A percentile compares a stretch with the other conserved stretches of the same genome.
Conservation (phyloP, 2,113 vertebrate genomes). For the Cyanoderma ruficeps region DNA sequence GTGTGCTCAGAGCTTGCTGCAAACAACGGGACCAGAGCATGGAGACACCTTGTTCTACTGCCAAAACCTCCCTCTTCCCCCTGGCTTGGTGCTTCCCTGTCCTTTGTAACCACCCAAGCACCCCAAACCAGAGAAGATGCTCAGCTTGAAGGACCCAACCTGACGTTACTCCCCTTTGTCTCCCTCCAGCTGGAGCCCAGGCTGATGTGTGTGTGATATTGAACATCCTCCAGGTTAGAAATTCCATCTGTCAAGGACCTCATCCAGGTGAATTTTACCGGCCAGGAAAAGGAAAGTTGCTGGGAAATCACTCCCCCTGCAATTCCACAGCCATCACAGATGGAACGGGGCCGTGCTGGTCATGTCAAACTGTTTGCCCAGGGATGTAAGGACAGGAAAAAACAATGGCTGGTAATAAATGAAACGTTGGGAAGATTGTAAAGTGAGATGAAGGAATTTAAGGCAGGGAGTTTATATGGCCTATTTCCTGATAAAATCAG, state of each 20-base stretch:
- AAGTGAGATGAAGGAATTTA: slow-evolving; percentile 3
- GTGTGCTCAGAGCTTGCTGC: neutral
- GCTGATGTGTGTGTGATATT: neutral
- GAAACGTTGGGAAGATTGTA: neutral
- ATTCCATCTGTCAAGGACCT: neutral
- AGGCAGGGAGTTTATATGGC: slow-evolving; percentile 7
- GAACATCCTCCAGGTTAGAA: neutral
- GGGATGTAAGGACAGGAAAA: slow-evolving; percentile 1
- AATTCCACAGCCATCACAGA: neutral
- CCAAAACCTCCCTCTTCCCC: neutral
- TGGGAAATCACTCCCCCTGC: neutral
- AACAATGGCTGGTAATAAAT: neutral
- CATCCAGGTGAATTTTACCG: neutral
- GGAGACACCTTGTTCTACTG: neutral
- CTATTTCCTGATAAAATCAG: slow-evolving; percentile 25
- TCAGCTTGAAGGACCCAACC: neutral
- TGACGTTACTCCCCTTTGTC: rapidly evolving
- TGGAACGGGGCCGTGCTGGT: neutral
- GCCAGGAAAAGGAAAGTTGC: neutral
- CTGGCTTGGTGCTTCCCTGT: neutral
- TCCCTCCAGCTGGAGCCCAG: neutral
- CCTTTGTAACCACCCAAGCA: rapidly evolving
- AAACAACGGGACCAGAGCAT: neutral
- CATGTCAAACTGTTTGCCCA: neutral
- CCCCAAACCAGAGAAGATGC: neutral